Evolutionary conservation across 2,888 invertebrate species (phyloP).

Genomic region (Lampropteryx suffumata): DNA sequence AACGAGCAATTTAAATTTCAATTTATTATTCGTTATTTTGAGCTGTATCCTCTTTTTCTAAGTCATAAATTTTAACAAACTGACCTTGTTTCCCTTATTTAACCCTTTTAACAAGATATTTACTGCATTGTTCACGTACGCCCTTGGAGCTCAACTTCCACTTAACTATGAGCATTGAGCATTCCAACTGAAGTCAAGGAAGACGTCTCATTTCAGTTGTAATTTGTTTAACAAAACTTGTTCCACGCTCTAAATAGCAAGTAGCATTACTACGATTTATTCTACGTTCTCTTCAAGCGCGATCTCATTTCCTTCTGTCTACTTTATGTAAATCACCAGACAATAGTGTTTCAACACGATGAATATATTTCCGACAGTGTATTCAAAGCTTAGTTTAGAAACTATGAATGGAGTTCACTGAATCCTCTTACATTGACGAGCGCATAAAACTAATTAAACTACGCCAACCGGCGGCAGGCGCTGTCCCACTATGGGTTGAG

Average conservation of each 20-base stretch:
- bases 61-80: no score
- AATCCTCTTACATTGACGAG: constrained; percentile 12
- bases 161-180: constrained; percentile 4
- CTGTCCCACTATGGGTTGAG: constrained; percentile 7
- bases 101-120: no score
- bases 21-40: neutral
- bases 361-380: constrained; percentile 13
- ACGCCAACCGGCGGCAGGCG: constrained; percentile 1
- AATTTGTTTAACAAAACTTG: constrained; percentile 7
- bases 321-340: constrained; percentile 25
- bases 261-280: constrained; percentile 1
- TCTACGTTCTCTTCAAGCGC: constrained; percentile 13
- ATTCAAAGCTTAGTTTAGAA: constrained; percentile 9
- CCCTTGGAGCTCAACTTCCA: neutral
- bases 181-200: neutral
- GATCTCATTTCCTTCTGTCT: constrained; percentile 25
- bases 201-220: constrained; percentile 1
- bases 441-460: constrained; percentile 34
- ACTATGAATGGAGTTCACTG: constrained; percentile 8
- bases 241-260: constrained; percentile 1
- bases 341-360: constrained; percentile 10
- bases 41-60: neutral
- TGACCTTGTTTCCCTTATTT: no score
- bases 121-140: no score
- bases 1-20: constrained; percentile 13